Percentiles rank a stretch among this genome's conserved stretches.
Evolutionary conservation across 2,888 invertebrate species (phyloP).

Genomic region (Polylopha cassiicola): DNA sequence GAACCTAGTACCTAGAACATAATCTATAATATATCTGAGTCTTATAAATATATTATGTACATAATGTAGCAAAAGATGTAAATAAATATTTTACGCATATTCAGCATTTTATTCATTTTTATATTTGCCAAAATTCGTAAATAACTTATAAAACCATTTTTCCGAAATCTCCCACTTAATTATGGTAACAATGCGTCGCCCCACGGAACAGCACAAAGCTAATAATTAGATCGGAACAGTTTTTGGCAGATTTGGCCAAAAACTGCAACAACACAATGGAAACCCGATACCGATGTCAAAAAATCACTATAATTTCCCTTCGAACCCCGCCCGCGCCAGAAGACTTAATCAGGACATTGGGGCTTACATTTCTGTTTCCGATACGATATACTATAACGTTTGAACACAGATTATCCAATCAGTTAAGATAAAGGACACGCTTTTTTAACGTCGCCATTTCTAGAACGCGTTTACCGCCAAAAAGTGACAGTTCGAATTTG

Average conservation of each 20-base stretch:
- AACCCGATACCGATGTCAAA: constrained; percentile 62
- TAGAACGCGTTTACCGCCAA: constrained; percentile 42
- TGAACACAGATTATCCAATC: constrained; percentile 77
- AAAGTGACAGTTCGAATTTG: constrained; percentile 39
- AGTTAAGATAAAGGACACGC: constrained; percentile 76
- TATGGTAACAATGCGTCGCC: constrained; percentile 37
- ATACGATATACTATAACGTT: constrained; percentile 72
- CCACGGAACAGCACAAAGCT: constrained; percentile 50
- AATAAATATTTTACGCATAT: no score
- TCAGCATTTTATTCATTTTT: constrained; percentile 6
- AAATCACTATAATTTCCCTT: constrained; percentile 72
- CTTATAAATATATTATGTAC: no score
- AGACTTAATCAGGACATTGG: constrained; percentile 69
- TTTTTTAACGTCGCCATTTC: constrained; percentile 52
- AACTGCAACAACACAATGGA: constrained; percentile 54
- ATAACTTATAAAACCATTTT: constrained; percentile 49
- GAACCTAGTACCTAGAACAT: no score
- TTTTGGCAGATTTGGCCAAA: constrained; percentile 67
- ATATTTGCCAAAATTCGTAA: constrained; percentile 39
- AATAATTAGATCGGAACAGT: constrained; percentile 64
- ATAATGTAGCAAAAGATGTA: no score
- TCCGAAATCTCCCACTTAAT: constrained; percentile 42
- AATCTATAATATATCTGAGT: no score
- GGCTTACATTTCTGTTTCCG: constrained; percentile 73
- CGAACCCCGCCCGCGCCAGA: constrained; percentile 54